Base-by-base conservation (phyloP, 1,140 invertebrate species). In the Rhyzopertha dominica region DNA sequence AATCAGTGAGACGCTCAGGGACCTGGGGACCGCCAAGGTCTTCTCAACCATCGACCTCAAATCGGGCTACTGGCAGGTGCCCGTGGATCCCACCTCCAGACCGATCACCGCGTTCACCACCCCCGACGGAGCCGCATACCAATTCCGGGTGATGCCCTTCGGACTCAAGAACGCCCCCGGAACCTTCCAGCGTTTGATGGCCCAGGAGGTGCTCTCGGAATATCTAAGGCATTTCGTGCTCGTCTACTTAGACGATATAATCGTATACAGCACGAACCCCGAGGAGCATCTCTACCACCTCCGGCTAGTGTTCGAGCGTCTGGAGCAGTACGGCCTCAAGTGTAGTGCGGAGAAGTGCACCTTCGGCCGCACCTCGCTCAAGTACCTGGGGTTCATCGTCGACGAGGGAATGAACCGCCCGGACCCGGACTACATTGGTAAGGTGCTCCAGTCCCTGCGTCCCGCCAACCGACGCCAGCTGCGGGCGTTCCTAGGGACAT, bases 401-500 rank as follows among this genome's bases (percentile, higher is more conserved):
- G 20, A 4, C 13, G 23, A 7, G 10, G 29, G 29, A n/a, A 12
- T 35, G 3, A 45, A 25, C 24, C 5, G 9, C 1, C 37, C 42
- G 2, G 36, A 40, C 9, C 12, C 18, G 5, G 13, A 4, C 1
- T 36, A 44, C 22, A 5, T 45, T 2, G 24, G 24, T 1, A 18
- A 22, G 9, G n/a, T n/a, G n/a, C 12, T 31, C 7, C 2, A 13
- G 5, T 18, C 16, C 3, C n/a, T n/a, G n/a, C n/a, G n/a, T n/a
- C 46, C 46, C 2, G 32, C 16, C 10, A 18, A 5, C n/a, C 9
- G 30, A 14, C 32, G 26, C 12, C 37, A 39, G 43, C 31, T 66
- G 51, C 41, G 34, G 58, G 8, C 53, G 48, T 24, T 45, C 58
- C 18, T 51, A 7, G 54, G 51, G 0, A 12, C 56, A 0, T 53